Conservation (phyloP, 2,888 invertebrate genomes). For the Pollenia amentaria region DNA sequence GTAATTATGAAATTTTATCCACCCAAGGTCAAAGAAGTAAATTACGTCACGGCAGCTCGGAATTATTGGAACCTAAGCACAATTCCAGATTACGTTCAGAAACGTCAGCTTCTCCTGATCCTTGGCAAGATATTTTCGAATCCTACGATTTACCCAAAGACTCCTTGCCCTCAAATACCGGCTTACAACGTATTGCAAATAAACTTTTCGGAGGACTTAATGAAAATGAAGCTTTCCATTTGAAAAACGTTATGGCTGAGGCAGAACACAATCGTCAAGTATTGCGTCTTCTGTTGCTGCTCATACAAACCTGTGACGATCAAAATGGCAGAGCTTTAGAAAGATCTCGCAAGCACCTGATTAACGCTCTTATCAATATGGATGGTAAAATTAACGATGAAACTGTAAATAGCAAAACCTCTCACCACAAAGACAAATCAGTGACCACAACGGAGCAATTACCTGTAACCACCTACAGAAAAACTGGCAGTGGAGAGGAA, state of each 20-base stretch:
- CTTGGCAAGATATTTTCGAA: conserved; percentile 85
- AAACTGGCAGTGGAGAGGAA: conserved; percentile 81
- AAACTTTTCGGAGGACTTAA: conserved; percentile 91
- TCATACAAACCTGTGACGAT: conserved; percentile 92
- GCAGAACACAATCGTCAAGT: conserved; percentile 91
- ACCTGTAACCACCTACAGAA: conserved; percentile 80
- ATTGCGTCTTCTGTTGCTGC: conserved; percentile 89
- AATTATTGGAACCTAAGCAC: conserved; percentile 13
- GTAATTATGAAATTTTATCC: conserved; percentile 29
- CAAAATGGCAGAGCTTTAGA: conserved; percentile 90
- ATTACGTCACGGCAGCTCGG: conserved; percentile 21
- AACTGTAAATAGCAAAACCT: conserved; percentile 41
- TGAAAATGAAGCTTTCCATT: conserved; percentile 89
- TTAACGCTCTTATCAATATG: conserved; percentile 89
- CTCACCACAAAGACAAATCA: conserved; percentile 59
- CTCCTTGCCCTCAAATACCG: conserved; percentile 87
- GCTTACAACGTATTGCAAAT: conserved; percentile 89
- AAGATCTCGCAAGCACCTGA: conserved; percentile 88
- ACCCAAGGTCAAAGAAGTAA: background rate
- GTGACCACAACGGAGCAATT: conserved; percentile 70
- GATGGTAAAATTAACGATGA: conserved; percentile 83
- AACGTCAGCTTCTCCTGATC: conserved; percentile 42
- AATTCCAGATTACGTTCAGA: conserved; percentile 39
- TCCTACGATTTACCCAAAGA: conserved; percentile 86
- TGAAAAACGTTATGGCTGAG: conserved; percentile 93